Base-by-base conservation (phyloP, 92 coral and sea anemone genomes). In the Palythoa grandiflora region DNA sequence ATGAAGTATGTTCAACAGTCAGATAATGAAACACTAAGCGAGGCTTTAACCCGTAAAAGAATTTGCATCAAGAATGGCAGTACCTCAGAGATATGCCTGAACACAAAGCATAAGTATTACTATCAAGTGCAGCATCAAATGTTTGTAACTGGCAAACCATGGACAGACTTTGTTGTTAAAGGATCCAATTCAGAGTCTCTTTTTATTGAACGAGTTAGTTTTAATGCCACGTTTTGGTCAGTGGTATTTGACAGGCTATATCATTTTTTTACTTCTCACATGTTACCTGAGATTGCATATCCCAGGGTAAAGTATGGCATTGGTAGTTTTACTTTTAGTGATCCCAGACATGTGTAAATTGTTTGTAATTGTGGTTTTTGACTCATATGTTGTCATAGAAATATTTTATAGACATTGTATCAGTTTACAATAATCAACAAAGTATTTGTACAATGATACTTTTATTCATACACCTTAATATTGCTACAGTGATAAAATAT, bases 101-200 rank as follows among this genome's bases (percentile, higher is more conserved):
- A 91, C 70, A 83, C n/a, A 20, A 88, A 91, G 10, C 91, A 88
- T 73, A 75, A 77, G 73, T 91, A 91, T 63, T 68, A 39, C 75
- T 88, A 83, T 47, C 92, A 91, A 84, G 87, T 91, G 3, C 92
- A 89, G 51, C 94, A 91, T 16, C 91, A 88, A 63, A 91, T 91
- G 94, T 91, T 87, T 84, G 92, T 88, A 2, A 83, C 94, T 1
- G 14, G 72, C 52, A 91, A 84, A 57, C 48, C 57, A 40, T 91
- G 89, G 92, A 84, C 89, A 73, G 92, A 91, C 84, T 91, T 91
- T 91, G 92, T 89, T 52, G 92, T 91, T 54, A 84, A 83, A 71
- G 72, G 80, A 17, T 81, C 91, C 38, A 52, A 10, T 20, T 28
- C 88, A 21, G 83, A 73, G 12, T 61, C 77, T 7, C 88, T 91